Percentiles rank a stretch among this genome's conserved stretches.
phyloP scores from a whole-genome alignment of 2,888 invertebrate species.

The Dynastes maya region DNA sequence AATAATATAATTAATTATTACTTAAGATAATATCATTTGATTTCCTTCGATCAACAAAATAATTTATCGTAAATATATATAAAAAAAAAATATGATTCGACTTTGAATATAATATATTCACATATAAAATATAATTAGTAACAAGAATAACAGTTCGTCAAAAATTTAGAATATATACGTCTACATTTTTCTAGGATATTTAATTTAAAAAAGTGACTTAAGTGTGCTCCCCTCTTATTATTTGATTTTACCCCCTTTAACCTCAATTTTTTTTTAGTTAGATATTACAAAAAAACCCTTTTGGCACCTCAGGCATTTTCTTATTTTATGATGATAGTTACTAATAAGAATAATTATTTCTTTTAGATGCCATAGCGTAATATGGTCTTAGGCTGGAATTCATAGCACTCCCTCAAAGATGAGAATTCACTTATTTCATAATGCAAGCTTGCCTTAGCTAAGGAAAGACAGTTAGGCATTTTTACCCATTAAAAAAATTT shows the following conservation, averaged over 20 bases:
- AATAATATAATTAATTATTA: not conserved
- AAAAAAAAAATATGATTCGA: conserved; percentile 4
- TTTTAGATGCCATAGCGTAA: not conserved
- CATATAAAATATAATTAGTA: conserved; percentile 34
- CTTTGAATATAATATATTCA: conserved; percentile 26
- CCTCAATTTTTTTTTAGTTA: not conserved
- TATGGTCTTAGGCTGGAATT: too few relatives aligned
- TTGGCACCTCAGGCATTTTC: conserved; percentile 14
- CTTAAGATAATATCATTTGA: conserved; percentile 32
- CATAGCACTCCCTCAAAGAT: too few relatives aligned
- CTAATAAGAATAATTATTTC: not conserved
- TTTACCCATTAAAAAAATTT: too few relatives aligned
- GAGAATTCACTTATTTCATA: too few relatives aligned
- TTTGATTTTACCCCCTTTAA: not conserved
- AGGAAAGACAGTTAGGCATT: too few relatives aligned
- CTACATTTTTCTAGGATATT: not conserved
- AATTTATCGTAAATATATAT: conserved; percentile 3
- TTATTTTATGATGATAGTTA: not conserved
- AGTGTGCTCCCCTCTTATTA: conserved; percentile 8
- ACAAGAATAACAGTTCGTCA: conserved; percentile 36
- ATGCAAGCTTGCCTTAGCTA: too few relatives aligned
- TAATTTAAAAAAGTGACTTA: not conserved
- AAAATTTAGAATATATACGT: conserved; percentile 33
- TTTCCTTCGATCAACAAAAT: not conserved
- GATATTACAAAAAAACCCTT: not conserved